Evolutionary conservation across 1,140 invertebrate species (phyloP).

Genomic region (Asobara japonica): DNA sequence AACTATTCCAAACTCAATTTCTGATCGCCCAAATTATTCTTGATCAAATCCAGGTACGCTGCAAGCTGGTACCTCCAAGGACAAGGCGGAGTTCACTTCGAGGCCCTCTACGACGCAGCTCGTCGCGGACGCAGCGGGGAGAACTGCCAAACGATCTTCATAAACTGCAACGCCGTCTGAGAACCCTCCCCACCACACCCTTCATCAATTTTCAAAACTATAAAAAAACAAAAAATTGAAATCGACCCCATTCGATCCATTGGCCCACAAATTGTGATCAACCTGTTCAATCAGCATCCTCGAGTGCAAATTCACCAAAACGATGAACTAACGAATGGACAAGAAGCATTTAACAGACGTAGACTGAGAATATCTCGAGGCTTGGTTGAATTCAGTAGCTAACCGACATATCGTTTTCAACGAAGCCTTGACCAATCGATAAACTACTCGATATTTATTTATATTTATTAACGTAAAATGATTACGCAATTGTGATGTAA

Average conservation of each 20-base stretch:
- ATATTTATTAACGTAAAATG: slow-evolving; percentile 45
- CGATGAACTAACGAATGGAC: slow-evolving; percentile 25
- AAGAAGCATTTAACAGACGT: slow-evolving; percentile 42
- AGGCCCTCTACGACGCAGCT: slow-evolving; percentile 84
- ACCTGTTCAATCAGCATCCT: background rate
- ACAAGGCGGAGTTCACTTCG: slow-evolving; percentile 78
- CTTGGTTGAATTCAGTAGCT: slow-evolving; percentile 27
- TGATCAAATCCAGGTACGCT: slow-evolving; percentile 74
- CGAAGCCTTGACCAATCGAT: slow-evolving; percentile 36
- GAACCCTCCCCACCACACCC: background rate
- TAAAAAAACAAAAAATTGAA: no score
- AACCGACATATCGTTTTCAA: slow-evolving; percentile 18
- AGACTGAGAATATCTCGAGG: slow-evolving; percentile 44
- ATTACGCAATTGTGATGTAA: background rate
- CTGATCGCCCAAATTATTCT: no score
- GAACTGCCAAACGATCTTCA: slow-evolving; percentile 82
- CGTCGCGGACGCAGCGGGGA: slow-evolving; percentile 83
- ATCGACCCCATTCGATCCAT: background rate
- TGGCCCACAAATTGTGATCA: background rate
- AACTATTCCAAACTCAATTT: no score
- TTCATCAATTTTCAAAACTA: background rate
- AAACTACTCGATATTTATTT: slow-evolving; percentile 48
- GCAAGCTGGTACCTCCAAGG: slow-evolving; percentile 85
- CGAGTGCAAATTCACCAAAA: slow-evolving; percentile 14
- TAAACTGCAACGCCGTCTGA: slow-evolving; percentile 88